Percentiles rank a stretch among this genome's conserved stretches.
Conservation (phyloP, 2,113 vertebrate genomes). For the Amphilophus citrinellus region DNA sequence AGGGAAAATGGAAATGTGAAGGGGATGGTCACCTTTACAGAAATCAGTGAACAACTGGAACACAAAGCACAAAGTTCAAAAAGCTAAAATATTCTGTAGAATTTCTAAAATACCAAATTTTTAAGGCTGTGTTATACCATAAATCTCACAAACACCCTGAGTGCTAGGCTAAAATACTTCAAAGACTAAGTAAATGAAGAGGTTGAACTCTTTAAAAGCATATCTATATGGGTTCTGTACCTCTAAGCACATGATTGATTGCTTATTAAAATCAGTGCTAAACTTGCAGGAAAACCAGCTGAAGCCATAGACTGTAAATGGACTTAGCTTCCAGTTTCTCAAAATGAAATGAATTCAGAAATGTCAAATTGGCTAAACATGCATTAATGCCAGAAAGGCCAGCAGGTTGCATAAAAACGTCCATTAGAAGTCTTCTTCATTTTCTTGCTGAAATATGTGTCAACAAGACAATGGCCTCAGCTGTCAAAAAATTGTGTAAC, state of each 20-base stretch:
- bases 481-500: background rate
- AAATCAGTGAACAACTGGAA: background rate
- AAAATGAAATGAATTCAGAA: too few relatives aligned
- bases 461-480: too few relatives aligned
- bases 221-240: background rate
- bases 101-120: background rate
- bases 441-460: too few relatives aligned
- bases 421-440: background rate
- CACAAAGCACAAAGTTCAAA: background rate
- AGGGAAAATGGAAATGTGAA: background rate
- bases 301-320: background rate
- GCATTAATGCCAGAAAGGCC: background rate
- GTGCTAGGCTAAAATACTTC: background rate
- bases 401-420: background rate
- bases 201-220: background rate
- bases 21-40: background rate
- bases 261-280: background rate
- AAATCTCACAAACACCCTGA: background rate
- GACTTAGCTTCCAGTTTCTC: too few relatives aligned
- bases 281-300: background rate
- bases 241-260: background rate
- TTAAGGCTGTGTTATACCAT: background rate
- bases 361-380: background rate
- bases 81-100: background rate
- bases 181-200: background rate